Evolutionary conservation across 2,797 vertebrate species (phyloP), one percentile per base, ranked within the genome.

Genomic region (Otolemur crassicaudatus): DNA sequence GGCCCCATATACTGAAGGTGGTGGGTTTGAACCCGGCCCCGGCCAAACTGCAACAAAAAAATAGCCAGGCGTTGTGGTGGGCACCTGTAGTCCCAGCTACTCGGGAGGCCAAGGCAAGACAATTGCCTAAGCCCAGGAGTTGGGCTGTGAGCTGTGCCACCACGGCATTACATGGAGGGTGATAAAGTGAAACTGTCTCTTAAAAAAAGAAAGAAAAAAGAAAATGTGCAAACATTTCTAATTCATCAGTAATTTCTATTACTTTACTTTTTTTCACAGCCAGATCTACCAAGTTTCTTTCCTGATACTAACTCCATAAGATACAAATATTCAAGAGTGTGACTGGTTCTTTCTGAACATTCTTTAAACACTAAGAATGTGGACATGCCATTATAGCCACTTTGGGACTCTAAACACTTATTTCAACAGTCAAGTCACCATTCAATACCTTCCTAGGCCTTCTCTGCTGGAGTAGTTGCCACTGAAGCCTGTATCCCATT

Each of bases 171-270:
- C 14, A 49, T 12, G 0, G 46, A 13, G 0, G 12, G 12, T 12
- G 11, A 49, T 49, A 49, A 49, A 49, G 46, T 49, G 46, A 49
- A 12, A 49, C 46, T 49, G 46, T 49, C 12, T 49, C 46, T 3
- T 40, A 40, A 40, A 40, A 49, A 49, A 49, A 46, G 43, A 49
- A 46, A 11, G 6, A 37, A 58, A 63, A 10, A 27, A 87, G 37
- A 58, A 86, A 77, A 65, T 9, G 12, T 69, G 63, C 22, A 65
- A 2, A 13, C 22, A 63, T 56, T 86, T 82, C 80, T 73, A 61
- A 80, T 43, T 19, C 75, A 86, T 7, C 49, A 13, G 29, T n/a
- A 31, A 96, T 70, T 81, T 94, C 70, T 75, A 9, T 19, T 43
- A 46, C 40, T 91, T 84, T 56, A 40, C 67, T 85, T 96, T 84